Evolutionary conservation across 2,888 invertebrate genomes (phyloP).

Genomic region (Anthophora plumipes): DNA sequence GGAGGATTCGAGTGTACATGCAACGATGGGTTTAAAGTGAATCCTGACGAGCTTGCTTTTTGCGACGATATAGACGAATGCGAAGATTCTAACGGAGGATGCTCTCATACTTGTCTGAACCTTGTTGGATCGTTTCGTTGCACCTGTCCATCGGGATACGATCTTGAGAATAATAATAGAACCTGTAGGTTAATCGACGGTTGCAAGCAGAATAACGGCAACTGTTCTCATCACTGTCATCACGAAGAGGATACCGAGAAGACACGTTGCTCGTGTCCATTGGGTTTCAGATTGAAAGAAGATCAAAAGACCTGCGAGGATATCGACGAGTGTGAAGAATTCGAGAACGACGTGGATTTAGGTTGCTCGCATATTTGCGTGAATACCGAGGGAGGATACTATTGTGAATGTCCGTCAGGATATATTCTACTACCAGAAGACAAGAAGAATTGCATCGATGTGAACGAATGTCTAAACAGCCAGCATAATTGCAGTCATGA

Average conservation of each 20-base stretch:
- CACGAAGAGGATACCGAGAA: conserved; percentile 83
- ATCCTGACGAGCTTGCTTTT: conserved; percentile 80
- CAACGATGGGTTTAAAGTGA: conserved; percentile 83
- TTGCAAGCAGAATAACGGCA: conserved; percentile 79
- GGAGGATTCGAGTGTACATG: conserved; percentile 86
- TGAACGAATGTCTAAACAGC: conserved; percentile 82
- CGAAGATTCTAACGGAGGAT: conserved; percentile 85
- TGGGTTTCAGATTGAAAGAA: conserved; percentile 84
- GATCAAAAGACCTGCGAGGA: conserved; percentile 83
- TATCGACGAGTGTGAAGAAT: conserved; percentile 81
- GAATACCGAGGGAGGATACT: conserved; percentile 86
- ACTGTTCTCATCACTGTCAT: conserved; percentile 85
- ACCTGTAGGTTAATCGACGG: conserved; percentile 77
- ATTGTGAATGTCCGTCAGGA: conserved; percentile 86
- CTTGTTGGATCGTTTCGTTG: conserved; percentile 85
- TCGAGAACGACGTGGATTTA: conserved; percentile 81
- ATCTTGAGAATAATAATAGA: conserved; percentile 73
- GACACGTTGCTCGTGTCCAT: conserved; percentile 86
- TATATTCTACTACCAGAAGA: conserved; percentile 82
- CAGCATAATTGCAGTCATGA: conserved; percentile 79
- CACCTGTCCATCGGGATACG: conserved; percentile 83
- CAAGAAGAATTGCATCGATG: conserved; percentile 84
- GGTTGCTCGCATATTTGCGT: conserved; percentile 84
- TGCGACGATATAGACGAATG: conserved; percentile 85
- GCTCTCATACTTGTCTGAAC: conserved; percentile 85